phyloP scores from a whole-genome alignment of 2,888 invertebrate species.

The Artemia sinica region DNA sequence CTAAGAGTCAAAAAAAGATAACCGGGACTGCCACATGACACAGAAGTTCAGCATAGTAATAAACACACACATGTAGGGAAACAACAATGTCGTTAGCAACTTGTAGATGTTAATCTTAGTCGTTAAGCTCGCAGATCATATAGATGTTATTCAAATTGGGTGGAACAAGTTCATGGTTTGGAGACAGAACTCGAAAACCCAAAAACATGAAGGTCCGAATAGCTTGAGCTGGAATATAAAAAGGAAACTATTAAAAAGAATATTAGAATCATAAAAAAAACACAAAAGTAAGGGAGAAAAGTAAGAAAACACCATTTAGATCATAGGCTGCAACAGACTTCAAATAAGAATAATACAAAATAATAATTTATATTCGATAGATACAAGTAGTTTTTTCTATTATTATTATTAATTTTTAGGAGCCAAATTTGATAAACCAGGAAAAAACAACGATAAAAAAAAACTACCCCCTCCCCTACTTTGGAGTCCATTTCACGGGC shows the following conservation, averaged over 20 bases:
- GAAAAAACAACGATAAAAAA: no score
- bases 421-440: no score
- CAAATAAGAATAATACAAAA: no score
- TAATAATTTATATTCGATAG: no score
- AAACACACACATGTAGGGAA: constrained; percentile 4
- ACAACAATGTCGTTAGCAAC: neutral
- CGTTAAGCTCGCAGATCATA: constrained; percentile 37
- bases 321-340: no score
- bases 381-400: no score
- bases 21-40: neutral
- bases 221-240: constrained; percentile 44
- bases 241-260: constrained; percentile 19
- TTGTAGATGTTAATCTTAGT: neutral
- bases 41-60: neutral
- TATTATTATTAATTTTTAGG: no score
- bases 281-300: neutral
- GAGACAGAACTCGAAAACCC: constrained; percentile 73
- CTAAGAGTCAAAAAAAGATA: neutral
- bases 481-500: no score
- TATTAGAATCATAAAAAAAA: neutral
- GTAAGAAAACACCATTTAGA: no score
- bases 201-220: constrained; percentile 92
- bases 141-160: constrained; percentile 45
- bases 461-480: no score
- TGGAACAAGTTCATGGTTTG: constrained; percentile 57